These are phyloP conservation scores for Urosaurus nigricauda DNA, from an alignment of 2,797 vertebrate genomes.

Conservation along the genomic window DNA sequence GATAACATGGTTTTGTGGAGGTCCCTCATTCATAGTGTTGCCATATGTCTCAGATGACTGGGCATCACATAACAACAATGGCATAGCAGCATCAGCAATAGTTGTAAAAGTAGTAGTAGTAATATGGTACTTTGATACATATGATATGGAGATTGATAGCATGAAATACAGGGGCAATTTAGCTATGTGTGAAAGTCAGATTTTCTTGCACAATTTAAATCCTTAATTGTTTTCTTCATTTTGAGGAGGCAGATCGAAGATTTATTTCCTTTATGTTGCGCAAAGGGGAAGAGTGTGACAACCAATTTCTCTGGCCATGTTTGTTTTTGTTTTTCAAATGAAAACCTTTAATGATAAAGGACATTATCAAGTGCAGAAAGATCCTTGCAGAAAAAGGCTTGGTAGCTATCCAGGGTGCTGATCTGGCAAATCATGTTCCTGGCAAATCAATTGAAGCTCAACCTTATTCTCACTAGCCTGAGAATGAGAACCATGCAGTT, in stretches of 20 bases:
- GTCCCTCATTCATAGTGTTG: too few species aligned
- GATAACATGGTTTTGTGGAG: too few species aligned
- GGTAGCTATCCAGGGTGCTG: constrained; percentile 30
- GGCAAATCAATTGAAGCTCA: too few species aligned
- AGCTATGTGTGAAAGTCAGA: background rate
- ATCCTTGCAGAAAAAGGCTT: background rate
- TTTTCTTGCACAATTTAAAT: background rate
- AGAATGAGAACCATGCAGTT: background rate
- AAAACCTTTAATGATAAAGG: background rate
- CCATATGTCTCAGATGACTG: too few species aligned
- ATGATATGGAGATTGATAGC: too few species aligned
- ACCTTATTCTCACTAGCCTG: background rate
- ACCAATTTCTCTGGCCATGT: background rate
- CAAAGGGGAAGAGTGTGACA: background rate
- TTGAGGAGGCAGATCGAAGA: background rate
- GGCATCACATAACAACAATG: too few species aligned
- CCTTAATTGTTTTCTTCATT: background rate
- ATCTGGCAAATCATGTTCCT: background rate
- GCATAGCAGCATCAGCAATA: background rate
- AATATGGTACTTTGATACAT: too few species aligned
- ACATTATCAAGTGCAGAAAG: background rate
- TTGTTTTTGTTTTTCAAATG: background rate
- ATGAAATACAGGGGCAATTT: background rate
- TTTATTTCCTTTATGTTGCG: background rate
- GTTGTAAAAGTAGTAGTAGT: background rate